Conservation (phyloP, 1,140 invertebrate species). For the Catajapyx aquilonaris region DNA sequence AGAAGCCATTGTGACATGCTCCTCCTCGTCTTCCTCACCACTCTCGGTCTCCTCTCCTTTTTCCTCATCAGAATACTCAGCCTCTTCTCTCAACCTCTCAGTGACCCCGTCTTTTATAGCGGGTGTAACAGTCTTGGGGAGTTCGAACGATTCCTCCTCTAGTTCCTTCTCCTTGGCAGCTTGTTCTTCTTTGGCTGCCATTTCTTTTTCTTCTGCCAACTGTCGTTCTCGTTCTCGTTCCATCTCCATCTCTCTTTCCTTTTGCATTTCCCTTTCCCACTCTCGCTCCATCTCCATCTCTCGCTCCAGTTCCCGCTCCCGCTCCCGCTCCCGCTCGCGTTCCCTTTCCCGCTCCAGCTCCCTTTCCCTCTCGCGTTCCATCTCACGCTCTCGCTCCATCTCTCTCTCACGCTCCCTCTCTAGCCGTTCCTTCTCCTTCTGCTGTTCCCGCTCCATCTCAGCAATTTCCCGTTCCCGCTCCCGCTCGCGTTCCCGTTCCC, state of each 20-base stretch:
- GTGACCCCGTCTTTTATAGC: neutral
- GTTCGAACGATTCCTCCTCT: neutral
- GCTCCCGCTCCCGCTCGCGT: slow-evolving; percentile 4
- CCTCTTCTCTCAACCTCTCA: neutral
- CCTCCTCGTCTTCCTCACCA: slow-evolving; percentile 11
- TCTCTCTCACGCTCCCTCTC: slow-evolving; percentile 4
- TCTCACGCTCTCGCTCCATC: neutral
- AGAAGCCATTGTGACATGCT: slow-evolving; percentile 4
- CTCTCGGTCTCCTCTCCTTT: slow-evolving; percentile 11
- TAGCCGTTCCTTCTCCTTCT: slow-evolving; percentile 2
- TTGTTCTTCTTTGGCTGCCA: neutral
- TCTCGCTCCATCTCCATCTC: neutral
- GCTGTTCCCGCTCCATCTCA: neutral
- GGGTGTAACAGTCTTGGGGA: neutral
- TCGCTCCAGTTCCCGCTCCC: neutral
- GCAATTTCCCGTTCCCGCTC: neutral
- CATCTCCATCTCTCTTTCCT: slow-evolving; percentile 2
- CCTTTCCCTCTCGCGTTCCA: slow-evolving; percentile 3
- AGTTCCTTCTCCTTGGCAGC: neutral
- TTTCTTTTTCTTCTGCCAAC: neutral
- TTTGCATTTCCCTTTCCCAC: neutral
- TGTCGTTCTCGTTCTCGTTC: slow-evolving; percentile 4
- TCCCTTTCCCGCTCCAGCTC: slow-evolving; percentile 3
- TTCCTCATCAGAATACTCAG: slow-evolving; percentile 2
- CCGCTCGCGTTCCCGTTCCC: too few relatives aligned